These are phyloP conservation scores for Coptodon bakossiorum DNA, from an alignment of 2,113 vertebrate genomes.

Conservation along the genomic window DNA sequence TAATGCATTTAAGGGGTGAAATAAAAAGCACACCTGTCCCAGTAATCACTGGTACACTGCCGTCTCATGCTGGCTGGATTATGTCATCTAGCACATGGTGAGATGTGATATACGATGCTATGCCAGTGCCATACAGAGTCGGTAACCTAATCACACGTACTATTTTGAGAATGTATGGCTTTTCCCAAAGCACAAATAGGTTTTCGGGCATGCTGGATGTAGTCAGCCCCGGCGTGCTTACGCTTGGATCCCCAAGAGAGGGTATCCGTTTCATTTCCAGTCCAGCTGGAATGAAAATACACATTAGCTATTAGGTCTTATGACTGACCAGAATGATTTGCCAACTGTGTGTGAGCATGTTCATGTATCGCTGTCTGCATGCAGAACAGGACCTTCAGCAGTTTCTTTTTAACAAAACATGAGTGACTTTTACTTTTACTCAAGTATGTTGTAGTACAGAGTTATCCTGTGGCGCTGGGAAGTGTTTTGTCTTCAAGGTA, in stretches of 20 bases:
- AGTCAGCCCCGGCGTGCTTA: constrained; percentile 11
- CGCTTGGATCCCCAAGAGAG: constrained; percentile 30
- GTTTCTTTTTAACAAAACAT: not conserved
- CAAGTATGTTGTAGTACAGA: not conserved
- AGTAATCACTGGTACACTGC: constrained; percentile 32
- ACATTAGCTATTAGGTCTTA: constrained; percentile 33
- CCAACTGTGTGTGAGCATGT: constrained; percentile 12
- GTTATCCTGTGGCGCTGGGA: not conserved
- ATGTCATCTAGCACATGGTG: constrained; percentile 65
- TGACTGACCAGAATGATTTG: constrained; percentile 37
- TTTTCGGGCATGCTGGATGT: constrained; percentile 39
- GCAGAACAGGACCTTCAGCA: not conserved
- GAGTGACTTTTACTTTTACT: not conserved
- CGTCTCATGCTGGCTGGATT: constrained; percentile 50
- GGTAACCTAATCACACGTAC: constrained; percentile 70
- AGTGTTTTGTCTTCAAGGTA: not conserved
- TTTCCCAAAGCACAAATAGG: constrained; percentile 64
- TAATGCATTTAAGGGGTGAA: constrained; percentile 9
- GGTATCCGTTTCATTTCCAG: constrained; percentile 44
- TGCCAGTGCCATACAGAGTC: constrained; percentile 41
- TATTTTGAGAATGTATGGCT: constrained; percentile 72
- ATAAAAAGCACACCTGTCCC: constrained; percentile 66
- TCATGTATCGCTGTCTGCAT: not conserved
- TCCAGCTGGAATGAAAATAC: constrained; percentile 54
- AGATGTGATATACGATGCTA: constrained; percentile 62